phyloP scores from a whole-genome alignment of 1,140 invertebrate species.

The Leucophenga varia region DNA sequence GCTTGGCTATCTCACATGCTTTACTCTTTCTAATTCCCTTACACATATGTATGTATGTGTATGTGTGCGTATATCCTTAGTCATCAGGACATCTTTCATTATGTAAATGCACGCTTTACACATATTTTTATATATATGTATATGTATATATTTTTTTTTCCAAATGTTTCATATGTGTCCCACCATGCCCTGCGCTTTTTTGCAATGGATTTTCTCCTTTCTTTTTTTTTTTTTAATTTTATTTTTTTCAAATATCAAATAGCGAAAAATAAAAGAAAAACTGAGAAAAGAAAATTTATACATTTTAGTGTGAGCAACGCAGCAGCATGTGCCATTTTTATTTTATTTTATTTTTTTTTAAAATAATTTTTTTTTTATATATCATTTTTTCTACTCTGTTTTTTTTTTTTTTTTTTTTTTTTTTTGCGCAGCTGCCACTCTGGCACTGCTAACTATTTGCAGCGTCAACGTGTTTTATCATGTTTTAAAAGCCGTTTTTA shows the following conservation, averaged over 20 bases:
- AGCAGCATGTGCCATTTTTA: conserved; percentile 8
- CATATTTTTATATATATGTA: conserved; percentile 21
- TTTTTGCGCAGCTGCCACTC: background rate
- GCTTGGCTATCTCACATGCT: too few species aligned
- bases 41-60: too few species aligned
- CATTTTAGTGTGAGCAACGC: too few species aligned
- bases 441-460: conserved; percentile 19
- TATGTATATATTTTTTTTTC: conserved; percentile 6
- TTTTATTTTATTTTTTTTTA: conserved; percentile 6
- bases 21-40: too few species aligned
- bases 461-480: conserved; percentile 49
- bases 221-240: conserved; percentile 11
- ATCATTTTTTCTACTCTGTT: conserved; percentile 5
- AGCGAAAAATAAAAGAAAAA: too few species aligned
- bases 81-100: conserved; percentile 51
- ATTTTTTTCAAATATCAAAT: too few species aligned
- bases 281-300: too few species aligned
- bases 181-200: background rate
- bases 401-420: background rate
- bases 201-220: background rate
- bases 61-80: background rate
- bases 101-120: conserved; percentile 56
- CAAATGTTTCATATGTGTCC: background rate
- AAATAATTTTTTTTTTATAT: conserved; percentile 9
- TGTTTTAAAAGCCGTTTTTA: conserved; percentile 53